These are phyloP conservation scores for Drosophila tanythrix DNA, from an alignment of 2,888 invertebrate genomes.

Conservation along the genomic window DNA sequence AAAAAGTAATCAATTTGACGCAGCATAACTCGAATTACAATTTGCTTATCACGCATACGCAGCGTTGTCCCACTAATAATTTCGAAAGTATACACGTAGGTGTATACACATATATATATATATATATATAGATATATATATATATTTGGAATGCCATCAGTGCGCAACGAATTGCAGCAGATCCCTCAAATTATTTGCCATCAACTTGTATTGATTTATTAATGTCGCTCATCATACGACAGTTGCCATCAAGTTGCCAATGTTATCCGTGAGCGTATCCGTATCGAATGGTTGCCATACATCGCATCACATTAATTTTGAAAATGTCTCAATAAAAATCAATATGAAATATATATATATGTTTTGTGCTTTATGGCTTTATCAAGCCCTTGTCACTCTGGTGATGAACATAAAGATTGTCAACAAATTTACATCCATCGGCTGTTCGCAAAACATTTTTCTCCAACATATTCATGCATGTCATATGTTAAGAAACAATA, in stretches of 20 bases:
- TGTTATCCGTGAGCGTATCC: conserved; percentile 16
- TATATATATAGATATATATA: background rate
- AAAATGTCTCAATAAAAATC: conserved; percentile 77
- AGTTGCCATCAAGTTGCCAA: conserved; percentile 49
- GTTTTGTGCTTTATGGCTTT: conserved; percentile 56
- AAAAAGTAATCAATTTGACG: conserved; percentile 20
- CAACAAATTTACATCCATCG: conserved; percentile 1
- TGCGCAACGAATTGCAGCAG: conserved; percentile 45
- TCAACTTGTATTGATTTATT: conserved; percentile 76
- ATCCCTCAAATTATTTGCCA: conserved; percentile 66
- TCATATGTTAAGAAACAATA: background rate
- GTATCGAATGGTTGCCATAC: conserved; percentile 11
- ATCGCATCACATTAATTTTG: conserved; percentile 59
- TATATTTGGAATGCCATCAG: conserved; percentile 11
- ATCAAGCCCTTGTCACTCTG: conserved; percentile 31
- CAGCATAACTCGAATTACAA: conserved; percentile 17
- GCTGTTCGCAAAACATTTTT: background rate
- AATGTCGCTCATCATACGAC: conserved; percentile 65
- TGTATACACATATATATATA: background rate
- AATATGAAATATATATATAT: conserved; percentile 62
- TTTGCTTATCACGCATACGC: conserved; percentile 49
- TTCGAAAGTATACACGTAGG: background rate
- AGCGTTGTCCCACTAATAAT: conserved; percentile 17
- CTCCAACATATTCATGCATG: background rate
- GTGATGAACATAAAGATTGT: conserved; percentile 31